These are phyloP conservation scores for Amphiura filiformis DNA, from an alignment of 35 echinoderm and acorn worm genomes.

Conservation along the genomic window DNA sequence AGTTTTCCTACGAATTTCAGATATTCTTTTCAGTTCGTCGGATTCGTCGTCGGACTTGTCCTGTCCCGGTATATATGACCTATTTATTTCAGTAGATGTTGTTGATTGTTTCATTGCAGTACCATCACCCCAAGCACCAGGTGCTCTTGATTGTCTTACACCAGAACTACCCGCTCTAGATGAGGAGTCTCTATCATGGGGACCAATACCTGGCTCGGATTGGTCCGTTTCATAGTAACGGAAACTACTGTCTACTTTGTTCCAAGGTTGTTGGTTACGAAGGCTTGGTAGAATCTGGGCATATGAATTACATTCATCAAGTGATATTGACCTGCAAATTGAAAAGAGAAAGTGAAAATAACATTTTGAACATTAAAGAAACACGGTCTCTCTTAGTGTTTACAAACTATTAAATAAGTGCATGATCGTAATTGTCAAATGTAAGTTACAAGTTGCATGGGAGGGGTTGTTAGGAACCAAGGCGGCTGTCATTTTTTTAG, in stretches of 20 bases:
- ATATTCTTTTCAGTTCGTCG: slow-evolving; percentile 25
- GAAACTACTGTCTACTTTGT: slow-evolving; percentile 33
- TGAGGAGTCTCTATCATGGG: neutral
- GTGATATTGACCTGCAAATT: slow-evolving; percentile 35
- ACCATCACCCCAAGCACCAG: neutral
- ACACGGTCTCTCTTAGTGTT: too few species aligned
- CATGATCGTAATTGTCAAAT: too few species aligned
- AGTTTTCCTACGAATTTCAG: slow-evolving; percentile 54
- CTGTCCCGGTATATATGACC: neutral
- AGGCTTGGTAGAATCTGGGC: slow-evolving; percentile 77
- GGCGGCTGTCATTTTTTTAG: too few species aligned
- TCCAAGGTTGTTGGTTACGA: slow-evolving; percentile 54
- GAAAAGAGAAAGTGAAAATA: too few species aligned
- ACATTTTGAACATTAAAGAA: too few species aligned
- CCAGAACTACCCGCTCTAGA: neutral
- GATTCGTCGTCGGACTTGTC: neutral
- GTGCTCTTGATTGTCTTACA: neutral
- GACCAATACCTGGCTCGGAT: slow-evolving; percentile 21
- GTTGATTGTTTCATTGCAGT: neutral
- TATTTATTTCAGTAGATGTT: neutral
- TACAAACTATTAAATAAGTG: too few species aligned
- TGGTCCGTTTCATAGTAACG: slow-evolving; percentile 25
- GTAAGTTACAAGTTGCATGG: too few species aligned
- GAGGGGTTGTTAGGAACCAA: too few species aligned
- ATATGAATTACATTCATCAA: slow-evolving; percentile 66